Evolutionary conservation across 2,888 invertebrate species (phyloP).

Genomic region (Agriopis marginaria): DNA sequence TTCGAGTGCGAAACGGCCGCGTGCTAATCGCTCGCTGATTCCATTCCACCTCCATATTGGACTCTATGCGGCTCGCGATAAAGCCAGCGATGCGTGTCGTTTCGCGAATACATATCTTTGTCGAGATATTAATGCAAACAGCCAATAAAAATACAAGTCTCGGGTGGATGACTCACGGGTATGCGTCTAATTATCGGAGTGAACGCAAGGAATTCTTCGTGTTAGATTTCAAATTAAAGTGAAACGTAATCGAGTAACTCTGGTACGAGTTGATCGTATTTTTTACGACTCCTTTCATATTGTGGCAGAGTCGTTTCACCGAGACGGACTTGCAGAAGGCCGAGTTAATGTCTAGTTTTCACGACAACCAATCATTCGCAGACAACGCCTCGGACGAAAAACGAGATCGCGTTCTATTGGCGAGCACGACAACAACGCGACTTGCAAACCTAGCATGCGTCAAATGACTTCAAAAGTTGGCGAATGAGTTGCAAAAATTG

Average conservation of each 20-base stretch:
- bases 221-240: constrained; percentile 76
- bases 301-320: constrained; percentile 29
- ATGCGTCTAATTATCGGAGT: constrained; percentile 79
- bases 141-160: constrained; percentile 79
- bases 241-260: constrained; percentile 63
- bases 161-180: constrained; percentile 81
- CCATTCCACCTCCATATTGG: constrained; percentile 49
- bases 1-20: constrained; percentile 60
- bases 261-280: constrained; percentile 44
- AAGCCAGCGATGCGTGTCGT: constrained; percentile 59
- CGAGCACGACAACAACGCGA: background rate
- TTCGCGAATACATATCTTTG: constrained; percentile 64
- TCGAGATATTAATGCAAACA: constrained; percentile 73
- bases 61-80: constrained; percentile 58
- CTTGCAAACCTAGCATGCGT: constrained; percentile 11
- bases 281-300: constrained; percentile 39
- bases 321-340: constrained; percentile 27
- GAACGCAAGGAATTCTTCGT: constrained; percentile 71
- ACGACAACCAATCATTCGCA: constrained; percentile 9
- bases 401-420: constrained; percentile 2
- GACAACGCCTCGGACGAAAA: background rate
- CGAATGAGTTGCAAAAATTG: constrained; percentile 16
- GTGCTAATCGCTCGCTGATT: constrained; percentile 52
- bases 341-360: constrained; percentile 14
- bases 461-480: constrained; percentile 14